Evolutionary conservation across 2,797 vertebrate genomes (phyloP).

Genomic region (Rhynchonycteris naso): DNA sequence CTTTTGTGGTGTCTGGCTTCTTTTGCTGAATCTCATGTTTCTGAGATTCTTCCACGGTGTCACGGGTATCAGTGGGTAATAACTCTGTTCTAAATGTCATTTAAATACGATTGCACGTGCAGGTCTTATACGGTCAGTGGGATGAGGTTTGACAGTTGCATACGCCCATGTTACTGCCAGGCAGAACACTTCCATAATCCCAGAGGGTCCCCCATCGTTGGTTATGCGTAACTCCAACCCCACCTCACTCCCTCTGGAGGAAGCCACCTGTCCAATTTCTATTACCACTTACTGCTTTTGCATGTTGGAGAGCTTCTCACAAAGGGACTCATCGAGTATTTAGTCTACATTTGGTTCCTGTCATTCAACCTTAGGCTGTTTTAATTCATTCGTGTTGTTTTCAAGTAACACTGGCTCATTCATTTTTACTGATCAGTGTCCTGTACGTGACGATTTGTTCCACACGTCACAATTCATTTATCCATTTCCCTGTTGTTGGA

Average conservation of each 20-base stretch:
- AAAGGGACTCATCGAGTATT: neutral
- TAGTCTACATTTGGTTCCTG: neutral
- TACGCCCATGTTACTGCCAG: neutral
- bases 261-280: neutral
- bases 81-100: neutral
- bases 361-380: neutral
- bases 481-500: neutral
- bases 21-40: neutral
- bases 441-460: neutral
- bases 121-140: neutral
- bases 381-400: neutral
- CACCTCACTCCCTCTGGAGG: neutral
- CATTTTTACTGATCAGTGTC: neutral
- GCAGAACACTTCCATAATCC: neutral
- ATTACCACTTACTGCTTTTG: neutral
- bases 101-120: neutral
- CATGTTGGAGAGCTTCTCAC: neutral
- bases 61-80: neutral
- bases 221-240: neutral
- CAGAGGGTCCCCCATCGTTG: neutral
- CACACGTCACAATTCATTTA: neutral
- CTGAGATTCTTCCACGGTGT: neutral
- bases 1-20: neutral
- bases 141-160: neutral
- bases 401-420: neutral